Percentiles rank a stretch among this genome's conserved stretches.
phyloP scores from a whole-genome alignment of 2,797 vertebrate genomes.

The Premnoplex brunnescens region DNA sequence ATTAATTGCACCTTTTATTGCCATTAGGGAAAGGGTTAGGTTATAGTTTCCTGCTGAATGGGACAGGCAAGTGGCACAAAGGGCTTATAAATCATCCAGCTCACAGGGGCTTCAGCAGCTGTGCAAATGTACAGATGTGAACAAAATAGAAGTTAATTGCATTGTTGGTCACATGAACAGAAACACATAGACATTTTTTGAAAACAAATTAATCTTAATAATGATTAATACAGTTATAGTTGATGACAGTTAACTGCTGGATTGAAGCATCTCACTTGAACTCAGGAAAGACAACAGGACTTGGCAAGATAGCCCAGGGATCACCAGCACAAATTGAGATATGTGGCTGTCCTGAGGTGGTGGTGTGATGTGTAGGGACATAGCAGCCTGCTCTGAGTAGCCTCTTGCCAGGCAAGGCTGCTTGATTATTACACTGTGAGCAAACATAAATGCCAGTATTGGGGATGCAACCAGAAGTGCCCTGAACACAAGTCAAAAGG shows the following conservation, averaged over 20 bases:
- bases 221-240: neutral
- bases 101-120: neutral
- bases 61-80: constrained; percentile 5
- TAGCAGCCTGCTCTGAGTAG: neutral
- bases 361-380: neutral
- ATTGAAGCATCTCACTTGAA: neutral
- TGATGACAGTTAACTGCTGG: neutral
- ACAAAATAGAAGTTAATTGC: neutral
- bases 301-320: neutral
- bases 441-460: neutral
- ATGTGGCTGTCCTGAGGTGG: accelerated
- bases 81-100: constrained; percentile 51
- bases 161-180: neutral
- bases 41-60: constrained; percentile 36
- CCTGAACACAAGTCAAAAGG: neutral
- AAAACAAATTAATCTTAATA: neutral
- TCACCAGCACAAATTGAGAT: neutral
- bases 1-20: constrained; percentile 44
- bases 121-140: neutral
- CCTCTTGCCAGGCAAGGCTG: neutral
- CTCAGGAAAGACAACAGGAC: neutral
- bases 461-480: neutral
- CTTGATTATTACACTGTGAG: neutral
- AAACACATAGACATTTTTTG: neutral
- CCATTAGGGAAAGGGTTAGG: constrained; percentile 1